Evolutionary conservation across 2,888 invertebrate species (phyloP), one percentile per base, ranked within the genome.

Genomic region (Ferdinandea cuprea): DNA sequence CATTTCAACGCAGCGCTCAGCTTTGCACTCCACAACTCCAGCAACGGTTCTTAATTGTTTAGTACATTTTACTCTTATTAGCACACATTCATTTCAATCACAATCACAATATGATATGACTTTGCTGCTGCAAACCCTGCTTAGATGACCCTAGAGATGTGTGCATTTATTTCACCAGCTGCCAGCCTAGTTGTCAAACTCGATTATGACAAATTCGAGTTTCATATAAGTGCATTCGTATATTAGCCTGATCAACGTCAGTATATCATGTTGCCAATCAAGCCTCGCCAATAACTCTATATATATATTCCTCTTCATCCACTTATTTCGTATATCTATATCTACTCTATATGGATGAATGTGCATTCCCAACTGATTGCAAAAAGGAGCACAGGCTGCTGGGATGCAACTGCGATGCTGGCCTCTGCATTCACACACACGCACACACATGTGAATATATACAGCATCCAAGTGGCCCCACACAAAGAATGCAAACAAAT

Each of bases 401-500:
- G 71, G 69, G 77, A 59, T 72, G 72, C 71, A 66, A n/a, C n/a
- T n/a, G n/a, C n/a, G n/a, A n/a, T n/a, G 73, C 65, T 72, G 78
- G 35, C 28, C 30, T 17, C 11, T 15, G 40, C 44, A 37, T 35
- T 2, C n/a, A 3, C 35, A 35, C 28, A 65, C 15, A 40, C 44
- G n/a, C n/a, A n/a, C n/a, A 25, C 3, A 25, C 25, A 25, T 25
- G 5, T 25, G 3, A 3, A 3, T 25, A 25, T 25, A 25, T 5
- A 25, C 25, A 58, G 48, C 68, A 73, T 72, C 78, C n/a, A 78
- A 83, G 66, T 77, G 72, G 72, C 30, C 17, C 44, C 59, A 37
- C 65, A 73, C 73, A 73, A 63, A 63, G 83, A 69, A 83, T 78
- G 83, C 83, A 83, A 83, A 83, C 83, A 83, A 83, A 83, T 83